Percentiles rank a stretch among this genome's conserved stretches.
Evolutionary conservation across 2,113 vertebrate species (phyloP).

Genomic region (Heloderma charlesbogerti): DNA sequence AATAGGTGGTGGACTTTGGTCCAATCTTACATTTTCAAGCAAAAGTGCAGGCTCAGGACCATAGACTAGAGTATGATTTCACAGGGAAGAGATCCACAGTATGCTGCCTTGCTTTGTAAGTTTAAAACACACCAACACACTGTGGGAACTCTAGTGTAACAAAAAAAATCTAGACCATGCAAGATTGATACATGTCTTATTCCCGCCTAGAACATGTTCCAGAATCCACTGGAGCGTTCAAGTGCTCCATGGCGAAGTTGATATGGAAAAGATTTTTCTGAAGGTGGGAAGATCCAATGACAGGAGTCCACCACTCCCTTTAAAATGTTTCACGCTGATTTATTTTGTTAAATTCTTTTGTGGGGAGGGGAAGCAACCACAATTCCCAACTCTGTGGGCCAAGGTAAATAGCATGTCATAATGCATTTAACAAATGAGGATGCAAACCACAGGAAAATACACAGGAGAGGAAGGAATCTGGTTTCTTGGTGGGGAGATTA

Average conservation of each 20-base stretch:
- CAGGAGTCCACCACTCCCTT: background rate
- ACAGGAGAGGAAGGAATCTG: background rate
- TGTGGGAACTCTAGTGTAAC: background rate
- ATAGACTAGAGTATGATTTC: background rate
- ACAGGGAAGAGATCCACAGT: background rate
- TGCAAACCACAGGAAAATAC: background rate
- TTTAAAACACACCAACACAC: background rate
- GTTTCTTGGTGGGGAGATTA: background rate
- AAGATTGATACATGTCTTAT: background rate
- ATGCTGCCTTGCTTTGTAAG: background rate
- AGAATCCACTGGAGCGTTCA: background rate
- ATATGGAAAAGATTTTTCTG: background rate
- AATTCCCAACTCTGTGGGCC: background rate
- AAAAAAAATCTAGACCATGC: background rate
- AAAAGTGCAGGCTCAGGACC: background rate
- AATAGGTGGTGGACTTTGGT: background rate
- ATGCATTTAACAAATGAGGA: slow-evolving; percentile 5
- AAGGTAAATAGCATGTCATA: slow-evolving; percentile 16
- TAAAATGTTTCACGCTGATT: background rate
- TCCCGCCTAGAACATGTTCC: background rate
- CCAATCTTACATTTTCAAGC: background rate
- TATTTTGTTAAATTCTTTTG: background rate
- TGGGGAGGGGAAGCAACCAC: background rate
- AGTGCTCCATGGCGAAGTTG: background rate
- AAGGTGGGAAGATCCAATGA: background rate